Evolutionary conservation across 2,797 vertebrate species (phyloP).

Genomic region (Sorex maritimensis): DNA sequence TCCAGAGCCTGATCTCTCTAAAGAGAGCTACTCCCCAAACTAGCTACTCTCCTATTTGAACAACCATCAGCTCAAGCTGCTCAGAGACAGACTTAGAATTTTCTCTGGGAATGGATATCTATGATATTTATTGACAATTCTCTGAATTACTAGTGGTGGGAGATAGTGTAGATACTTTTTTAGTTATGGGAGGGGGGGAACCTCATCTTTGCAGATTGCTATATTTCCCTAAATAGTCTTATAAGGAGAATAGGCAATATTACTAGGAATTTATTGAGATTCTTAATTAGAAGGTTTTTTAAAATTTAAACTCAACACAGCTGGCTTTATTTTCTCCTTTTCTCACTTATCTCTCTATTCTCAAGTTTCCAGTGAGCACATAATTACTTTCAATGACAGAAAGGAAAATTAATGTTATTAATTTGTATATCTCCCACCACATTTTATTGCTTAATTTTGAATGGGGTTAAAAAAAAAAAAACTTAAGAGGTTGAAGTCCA

Average conservation of each 20-base stretch:
- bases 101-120: neutral
- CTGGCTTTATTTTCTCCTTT: constrained; percentile 63
- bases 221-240: neutral
- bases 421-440: constrained; percentile 68
- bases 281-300: neutral
- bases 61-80: no score
- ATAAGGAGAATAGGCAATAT: neutral
- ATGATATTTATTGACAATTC: neutral
- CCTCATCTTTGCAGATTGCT: constrained; percentile 23
- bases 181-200: no score
- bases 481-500: neutral
- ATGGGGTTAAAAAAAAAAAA: neutral
- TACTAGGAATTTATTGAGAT: constrained; percentile 26
- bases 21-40: no score
- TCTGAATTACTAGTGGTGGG: neutral
- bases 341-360: constrained; percentile 50
- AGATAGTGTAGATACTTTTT: neutral
- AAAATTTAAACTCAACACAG: constrained; percentile 30
- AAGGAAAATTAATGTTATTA: constrained; percentile 68
- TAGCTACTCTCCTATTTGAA: no score
- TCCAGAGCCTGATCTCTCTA: no score
- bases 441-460: constrained; percentile 69
- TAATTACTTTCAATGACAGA: constrained; percentile 71
- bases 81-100: no score
- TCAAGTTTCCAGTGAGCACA: constrained; percentile 46